Conservation (phyloP, 2,797 vertebrate genomes). For the Siniperca undulata region DNA sequence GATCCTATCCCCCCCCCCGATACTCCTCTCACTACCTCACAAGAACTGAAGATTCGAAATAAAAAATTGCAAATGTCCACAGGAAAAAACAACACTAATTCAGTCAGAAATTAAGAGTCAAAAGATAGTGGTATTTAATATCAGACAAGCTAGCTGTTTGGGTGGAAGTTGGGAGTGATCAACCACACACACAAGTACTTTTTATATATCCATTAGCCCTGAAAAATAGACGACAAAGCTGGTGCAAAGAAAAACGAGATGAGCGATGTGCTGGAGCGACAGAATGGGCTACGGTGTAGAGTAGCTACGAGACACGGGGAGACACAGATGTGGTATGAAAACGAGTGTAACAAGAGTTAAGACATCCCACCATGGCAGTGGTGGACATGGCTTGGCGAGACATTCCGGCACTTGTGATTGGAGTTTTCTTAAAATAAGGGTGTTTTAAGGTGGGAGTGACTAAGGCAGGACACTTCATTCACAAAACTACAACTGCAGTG, state of each 20-base stretch:
- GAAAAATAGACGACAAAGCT: constrained; percentile 71
- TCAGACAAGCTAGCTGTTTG: constrained; percentile 75
- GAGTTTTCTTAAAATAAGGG: constrained; percentile 73
- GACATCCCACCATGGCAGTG: constrained; percentile 77
- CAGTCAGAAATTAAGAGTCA: constrained; percentile 79
- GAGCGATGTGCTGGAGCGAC: constrained; percentile 57
- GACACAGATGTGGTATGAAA: constrained; percentile 61
- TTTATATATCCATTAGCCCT: constrained; percentile 67
- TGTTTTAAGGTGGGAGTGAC: constrained; percentile 60
- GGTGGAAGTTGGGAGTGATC: constrained; percentile 73
- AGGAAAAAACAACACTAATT: constrained; percentile 77
- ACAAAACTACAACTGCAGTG: constrained; percentile 54
- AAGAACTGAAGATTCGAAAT: constrained; percentile 68
- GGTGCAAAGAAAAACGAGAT: constrained; percentile 67
- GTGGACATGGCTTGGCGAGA: constrained; percentile 84
- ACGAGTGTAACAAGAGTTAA: constrained; percentile 79
- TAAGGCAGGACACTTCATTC: constrained; percentile 77
- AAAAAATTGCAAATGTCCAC: constrained; percentile 74
- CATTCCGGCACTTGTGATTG: constrained; percentile 88
- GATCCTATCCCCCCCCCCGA: constrained; percentile 47
- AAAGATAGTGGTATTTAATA: constrained; percentile 78
- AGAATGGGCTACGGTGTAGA: constrained; percentile 51
- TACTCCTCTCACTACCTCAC: constrained; percentile 70
- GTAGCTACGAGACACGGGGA: constrained; percentile 51
- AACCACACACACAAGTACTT: constrained; percentile 66